These are phyloP conservation scores for Agrypnus murinus DNA, from an alignment of 2,888 invertebrate genomes.

Conservation along the genomic window DNA sequence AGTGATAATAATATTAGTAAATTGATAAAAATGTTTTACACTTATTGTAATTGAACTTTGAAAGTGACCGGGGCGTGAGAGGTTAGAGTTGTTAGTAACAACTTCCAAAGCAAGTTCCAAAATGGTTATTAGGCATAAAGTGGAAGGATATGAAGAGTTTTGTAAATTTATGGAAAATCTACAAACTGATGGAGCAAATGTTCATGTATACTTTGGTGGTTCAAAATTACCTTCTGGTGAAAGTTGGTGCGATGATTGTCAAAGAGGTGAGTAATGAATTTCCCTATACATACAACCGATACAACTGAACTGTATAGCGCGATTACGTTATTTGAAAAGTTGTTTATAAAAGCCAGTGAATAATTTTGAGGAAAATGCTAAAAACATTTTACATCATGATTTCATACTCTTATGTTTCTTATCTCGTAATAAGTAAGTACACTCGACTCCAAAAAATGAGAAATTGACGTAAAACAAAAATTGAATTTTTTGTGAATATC, in stretches of 20 bases:
- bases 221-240: conserved; percentile 78
- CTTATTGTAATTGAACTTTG: background rate
- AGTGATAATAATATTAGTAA: too few relatives aligned
- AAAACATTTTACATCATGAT: conserved; percentile 40
- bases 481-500: too few relatives aligned
- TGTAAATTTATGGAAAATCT: conserved; percentile 74
- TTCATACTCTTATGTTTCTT: too few relatives aligned
- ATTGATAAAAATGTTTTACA: too few relatives aligned
- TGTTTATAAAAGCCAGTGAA: background rate
- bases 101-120: too few relatives aligned
- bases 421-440: too few relatives aligned
- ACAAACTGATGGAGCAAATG: conserved; percentile 68
- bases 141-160: conserved; percentile 79
- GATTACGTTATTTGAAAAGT: background rate
- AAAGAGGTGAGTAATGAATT: conserved; percentile 77
- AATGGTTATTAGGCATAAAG: conserved; percentile 72
- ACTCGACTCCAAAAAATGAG: too few relatives aligned
- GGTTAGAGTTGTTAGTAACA: too few relatives aligned
- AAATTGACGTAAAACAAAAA: too few relatives aligned
- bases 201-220: conserved; percentile 80
- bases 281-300: background rate
- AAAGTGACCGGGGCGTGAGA: background rate
- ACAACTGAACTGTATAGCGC: conserved; percentile 1
- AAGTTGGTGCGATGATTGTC: conserved; percentile 95
- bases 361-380: background rate